Percentiles rank a stretch among this genome's conserved stretches.
These are phyloP conservation scores for Alectoris magna DNA, from an alignment of 2,797 vertebrate species.

Conservation along the genomic window DNA sequence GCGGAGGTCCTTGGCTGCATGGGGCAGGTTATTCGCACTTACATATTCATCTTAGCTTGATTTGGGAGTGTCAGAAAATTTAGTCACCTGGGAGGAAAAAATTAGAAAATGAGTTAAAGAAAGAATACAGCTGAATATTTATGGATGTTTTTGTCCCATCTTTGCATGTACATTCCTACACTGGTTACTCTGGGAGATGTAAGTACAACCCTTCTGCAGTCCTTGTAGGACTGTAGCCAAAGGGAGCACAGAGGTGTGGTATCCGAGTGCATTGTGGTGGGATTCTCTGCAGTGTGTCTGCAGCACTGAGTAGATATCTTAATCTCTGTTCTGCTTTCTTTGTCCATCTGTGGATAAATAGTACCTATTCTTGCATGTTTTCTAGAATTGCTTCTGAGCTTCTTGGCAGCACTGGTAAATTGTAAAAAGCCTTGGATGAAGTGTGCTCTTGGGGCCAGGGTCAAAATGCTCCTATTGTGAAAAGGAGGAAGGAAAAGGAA, in stretches of 20 bases:
- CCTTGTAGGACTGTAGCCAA: background rate
- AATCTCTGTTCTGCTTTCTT: background rate
- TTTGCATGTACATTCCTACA: background rate
- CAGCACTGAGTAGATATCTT: background rate
- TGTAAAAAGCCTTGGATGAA: background rate
- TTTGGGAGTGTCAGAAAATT: constrained; percentile 1
- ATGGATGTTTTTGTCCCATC: background rate
- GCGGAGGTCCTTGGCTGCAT: background rate
- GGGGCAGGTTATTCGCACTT: background rate
- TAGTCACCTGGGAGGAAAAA: background rate
- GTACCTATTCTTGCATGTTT: background rate
- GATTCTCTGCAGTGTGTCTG: background rate
- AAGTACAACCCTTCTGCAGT: background rate
- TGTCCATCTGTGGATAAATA: background rate
- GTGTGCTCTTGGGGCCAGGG: background rate
- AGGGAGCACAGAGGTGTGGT: background rate
- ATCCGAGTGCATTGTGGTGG: rapidly evolving
- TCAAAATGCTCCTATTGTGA: background rate
- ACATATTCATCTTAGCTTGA: background rate
- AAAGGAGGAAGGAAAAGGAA: background rate
- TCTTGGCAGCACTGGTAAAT: background rate
- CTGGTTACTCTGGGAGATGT: background rate
- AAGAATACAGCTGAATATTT: background rate
- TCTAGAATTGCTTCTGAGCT: background rate
- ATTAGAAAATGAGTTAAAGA: background rate